Base-by-base conservation (phyloP, 2,113 vertebrate species). In the Quiscalus mexicanus region DNA sequence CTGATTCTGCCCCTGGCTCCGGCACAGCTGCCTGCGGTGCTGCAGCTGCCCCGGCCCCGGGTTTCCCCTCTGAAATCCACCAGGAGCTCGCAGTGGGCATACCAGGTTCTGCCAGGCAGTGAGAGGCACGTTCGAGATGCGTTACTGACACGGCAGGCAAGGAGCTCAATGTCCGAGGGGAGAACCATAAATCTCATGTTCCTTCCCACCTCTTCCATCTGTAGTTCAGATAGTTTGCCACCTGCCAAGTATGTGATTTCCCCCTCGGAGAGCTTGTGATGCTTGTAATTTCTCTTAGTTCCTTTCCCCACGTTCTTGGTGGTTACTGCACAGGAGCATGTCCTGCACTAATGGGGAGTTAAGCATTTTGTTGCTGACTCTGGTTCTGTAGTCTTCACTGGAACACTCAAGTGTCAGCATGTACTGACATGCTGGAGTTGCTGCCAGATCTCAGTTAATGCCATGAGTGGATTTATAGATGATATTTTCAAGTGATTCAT, bases 71-170 rank as follows among this genome's bases (percentile, higher is more conserved):
- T 2, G 47, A 22, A 77, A 21, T 41, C 23, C n/a, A 1, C 18
- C 9, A 1, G 21, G 5, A 27, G 37, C 39, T 42, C 1, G 0
- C 24, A 0, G 2, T 11, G 58, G 35, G 25, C 35, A 8, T 22
- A 30, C 25, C 63, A 9, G 24, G 3, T 14, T 11, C 0, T 20
- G 58, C 3, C 33, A 10, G 62, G 28, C 28, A 10, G 2, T 18
- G 31, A 80, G 64, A 9, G 24, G 39, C 33, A 12, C 37, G 3
- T 30, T 37, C 5, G 10, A 33, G 35, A 2, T 23, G 24, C 22
- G 9, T 20, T 12, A 14, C 14, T 55, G 12, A 28, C 25, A 2
- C 6, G 16, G 15, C 15, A 41, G 62, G 35, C 6, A 12, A 24
- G 58, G 2, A 19, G 14, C 47, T 24, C 12, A 1, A 5, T 60